phyloP scores from a whole-genome alignment of 2,888 invertebrate species.

The Conus canariensis region DNA sequence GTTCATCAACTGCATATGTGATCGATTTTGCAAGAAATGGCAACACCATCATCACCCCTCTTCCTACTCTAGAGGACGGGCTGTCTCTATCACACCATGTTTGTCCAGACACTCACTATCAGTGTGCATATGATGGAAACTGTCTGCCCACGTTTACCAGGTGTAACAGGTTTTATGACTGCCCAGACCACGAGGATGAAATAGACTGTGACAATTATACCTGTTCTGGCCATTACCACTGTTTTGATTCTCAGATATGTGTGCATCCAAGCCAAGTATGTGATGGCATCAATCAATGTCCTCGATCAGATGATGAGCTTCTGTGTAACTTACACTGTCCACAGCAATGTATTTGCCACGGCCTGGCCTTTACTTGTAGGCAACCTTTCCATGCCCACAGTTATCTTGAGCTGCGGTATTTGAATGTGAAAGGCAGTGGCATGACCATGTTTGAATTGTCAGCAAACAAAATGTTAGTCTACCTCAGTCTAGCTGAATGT shows the following conservation, averaged over 20 bases:
- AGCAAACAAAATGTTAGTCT: neutral
- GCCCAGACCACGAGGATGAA: conserved; percentile 21
- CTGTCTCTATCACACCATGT: neutral
- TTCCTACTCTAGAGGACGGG: neutral
- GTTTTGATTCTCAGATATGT: neutral
- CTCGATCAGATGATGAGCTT: neutral
- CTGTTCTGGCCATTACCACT: conserved; percentile 1
- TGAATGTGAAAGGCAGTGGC: neutral
- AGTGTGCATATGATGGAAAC: neutral
- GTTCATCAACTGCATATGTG: neutral
- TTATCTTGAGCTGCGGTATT: neutral
- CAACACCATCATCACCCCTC: neutral
- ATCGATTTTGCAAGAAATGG: neutral
- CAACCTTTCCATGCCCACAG: neutral
- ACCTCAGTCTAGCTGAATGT: neutral
- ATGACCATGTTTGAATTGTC: neutral
- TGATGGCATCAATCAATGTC: neutral
- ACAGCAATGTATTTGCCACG: neutral
- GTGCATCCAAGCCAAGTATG: neutral
- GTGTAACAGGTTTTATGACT: neutral
- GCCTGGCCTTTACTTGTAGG: neutral
- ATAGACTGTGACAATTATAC: neutral
- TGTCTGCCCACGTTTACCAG: neutral
- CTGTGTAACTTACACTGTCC: neutral
- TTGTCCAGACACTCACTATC: conserved; percentile 9